Evolutionary conservation across 2,113 vertebrate species (phyloP).

Genomic region (Capra hircus): DNA sequence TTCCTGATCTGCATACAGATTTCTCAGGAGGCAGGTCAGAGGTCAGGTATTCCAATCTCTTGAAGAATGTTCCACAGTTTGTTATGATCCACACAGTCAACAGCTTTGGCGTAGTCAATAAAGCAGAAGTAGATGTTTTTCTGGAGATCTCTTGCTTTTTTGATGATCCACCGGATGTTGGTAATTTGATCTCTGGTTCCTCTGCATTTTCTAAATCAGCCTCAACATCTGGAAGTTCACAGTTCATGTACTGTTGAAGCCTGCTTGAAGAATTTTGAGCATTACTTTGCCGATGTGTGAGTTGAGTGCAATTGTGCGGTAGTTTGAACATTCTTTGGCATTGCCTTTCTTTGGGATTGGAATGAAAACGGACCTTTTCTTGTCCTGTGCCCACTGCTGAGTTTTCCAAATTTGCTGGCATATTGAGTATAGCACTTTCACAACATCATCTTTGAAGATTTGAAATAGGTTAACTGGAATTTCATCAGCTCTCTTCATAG

Average conservation of each 20-base stretch:
- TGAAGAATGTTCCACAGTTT: not conserved
- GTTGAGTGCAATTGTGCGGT: not conserved
- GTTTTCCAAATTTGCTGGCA: not conserved
- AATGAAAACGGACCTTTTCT: not conserved
- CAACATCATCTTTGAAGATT: not conserved
- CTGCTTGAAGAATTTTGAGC: not conserved
- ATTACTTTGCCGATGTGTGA: not conserved
- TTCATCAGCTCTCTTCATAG: not conserved
- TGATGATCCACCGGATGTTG: fast-evolving
- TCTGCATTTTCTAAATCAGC: not conserved
- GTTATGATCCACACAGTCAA: not conserved
- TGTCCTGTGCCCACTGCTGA: not conserved
- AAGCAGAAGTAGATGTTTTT: not conserved
- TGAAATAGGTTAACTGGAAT: not conserved
- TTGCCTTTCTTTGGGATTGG: not conserved
- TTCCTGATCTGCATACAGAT: not conserved
- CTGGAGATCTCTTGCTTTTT: not conserved
- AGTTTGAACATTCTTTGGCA: not conserved
- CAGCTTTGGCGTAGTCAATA: not conserved
- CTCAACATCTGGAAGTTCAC: not conserved
- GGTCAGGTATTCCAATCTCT: not conserved
- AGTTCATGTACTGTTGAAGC: not conserved
- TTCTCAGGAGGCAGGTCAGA: not conserved
- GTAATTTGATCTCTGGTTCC: not conserved
- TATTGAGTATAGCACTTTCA: not conserved